Percentiles rank a stretch among this genome's conserved stretches.
phyloP scores from a whole-genome alignment of 1,140 invertebrate species.

The Zaprionus davidi region DNA sequence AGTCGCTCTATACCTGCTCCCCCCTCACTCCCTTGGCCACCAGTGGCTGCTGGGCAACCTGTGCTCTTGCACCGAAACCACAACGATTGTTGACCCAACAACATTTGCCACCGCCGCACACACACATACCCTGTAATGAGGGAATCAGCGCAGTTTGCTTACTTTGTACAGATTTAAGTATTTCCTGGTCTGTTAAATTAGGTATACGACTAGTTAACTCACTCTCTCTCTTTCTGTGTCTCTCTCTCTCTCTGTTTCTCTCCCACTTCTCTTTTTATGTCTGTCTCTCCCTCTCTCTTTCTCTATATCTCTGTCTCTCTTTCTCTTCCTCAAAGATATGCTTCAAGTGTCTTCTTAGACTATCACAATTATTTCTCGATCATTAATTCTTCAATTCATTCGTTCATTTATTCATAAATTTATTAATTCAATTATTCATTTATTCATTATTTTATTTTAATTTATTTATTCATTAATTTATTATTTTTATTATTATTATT shows the following conservation, averaged over 20 bases:
- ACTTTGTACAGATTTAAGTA: not conserved
- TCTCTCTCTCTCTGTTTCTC: too few species aligned
- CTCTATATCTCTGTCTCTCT: too few species aligned
- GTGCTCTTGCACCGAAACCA: not conserved
- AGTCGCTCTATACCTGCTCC: not conserved
- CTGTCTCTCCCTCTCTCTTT: too few species aligned
- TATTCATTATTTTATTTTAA: too few species aligned
- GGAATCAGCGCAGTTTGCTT: not conserved
- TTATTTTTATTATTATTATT: too few species aligned
- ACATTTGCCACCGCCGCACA: conserved; percentile 6
- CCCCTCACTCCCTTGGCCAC: not conserved
- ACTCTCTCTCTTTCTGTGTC: too few species aligned
- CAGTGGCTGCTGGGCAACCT: not conserved
- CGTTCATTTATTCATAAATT: too few species aligned
- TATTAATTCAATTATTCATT: too few species aligned
- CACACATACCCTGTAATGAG: conserved; percentile 16
- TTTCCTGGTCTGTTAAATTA: not conserved
- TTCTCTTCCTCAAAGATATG: not conserved
- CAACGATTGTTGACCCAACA: conserved; percentile 30
- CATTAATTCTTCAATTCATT: not conserved
- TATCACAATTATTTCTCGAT: not conserved
- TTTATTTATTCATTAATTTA: too few species aligned
- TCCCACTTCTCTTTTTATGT: too few species aligned
- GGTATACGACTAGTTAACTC: not conserved
- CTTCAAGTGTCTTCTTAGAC: not conserved